Evolutionary conservation across 2,888 invertebrate genomes (phyloP).

Genomic region (Temnothorax rugatulus): DNA sequence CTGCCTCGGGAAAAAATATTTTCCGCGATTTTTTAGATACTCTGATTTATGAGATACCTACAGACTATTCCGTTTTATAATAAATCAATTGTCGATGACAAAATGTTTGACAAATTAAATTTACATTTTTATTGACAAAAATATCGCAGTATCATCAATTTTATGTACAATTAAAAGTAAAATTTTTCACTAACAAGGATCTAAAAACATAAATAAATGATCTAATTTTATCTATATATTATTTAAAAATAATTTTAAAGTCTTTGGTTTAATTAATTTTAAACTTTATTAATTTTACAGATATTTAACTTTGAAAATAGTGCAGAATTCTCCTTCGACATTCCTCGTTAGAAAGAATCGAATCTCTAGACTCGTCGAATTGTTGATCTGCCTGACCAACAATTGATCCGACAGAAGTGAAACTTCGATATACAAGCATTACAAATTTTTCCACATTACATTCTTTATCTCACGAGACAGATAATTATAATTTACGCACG

Average conservation of each 20-base stretch:
- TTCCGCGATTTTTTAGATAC: neutral
- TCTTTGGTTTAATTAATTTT: neutral
- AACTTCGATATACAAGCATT: neutral
- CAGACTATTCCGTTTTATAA: neutral
- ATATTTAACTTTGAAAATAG: neutral
- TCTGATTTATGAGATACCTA: neutral
- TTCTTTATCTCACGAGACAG: neutral
- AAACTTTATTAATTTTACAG: neutral
- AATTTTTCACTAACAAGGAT: neutral
- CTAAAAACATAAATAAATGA: neutral
- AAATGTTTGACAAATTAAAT: neutral
- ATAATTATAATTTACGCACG: slow-evolving; percentile 10
- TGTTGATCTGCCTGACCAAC: neutral
- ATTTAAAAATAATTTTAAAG: neutral
- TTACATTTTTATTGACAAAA: neutral
- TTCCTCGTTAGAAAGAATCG: neutral
- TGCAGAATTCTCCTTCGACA: neutral
- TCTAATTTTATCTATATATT: neutral
- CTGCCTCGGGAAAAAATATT: neutral
- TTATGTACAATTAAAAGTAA: neutral
- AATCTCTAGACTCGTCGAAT: neutral
- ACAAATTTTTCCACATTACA: neutral
- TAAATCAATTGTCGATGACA: neutral
- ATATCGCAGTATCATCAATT: neutral
- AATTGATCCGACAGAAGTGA: neutral